Percentiles rank a stretch among this genome's conserved stretches.
phyloP scores from a whole-genome alignment of 2,888 invertebrate genomes.

The Leptogaster cylindrica region DNA sequence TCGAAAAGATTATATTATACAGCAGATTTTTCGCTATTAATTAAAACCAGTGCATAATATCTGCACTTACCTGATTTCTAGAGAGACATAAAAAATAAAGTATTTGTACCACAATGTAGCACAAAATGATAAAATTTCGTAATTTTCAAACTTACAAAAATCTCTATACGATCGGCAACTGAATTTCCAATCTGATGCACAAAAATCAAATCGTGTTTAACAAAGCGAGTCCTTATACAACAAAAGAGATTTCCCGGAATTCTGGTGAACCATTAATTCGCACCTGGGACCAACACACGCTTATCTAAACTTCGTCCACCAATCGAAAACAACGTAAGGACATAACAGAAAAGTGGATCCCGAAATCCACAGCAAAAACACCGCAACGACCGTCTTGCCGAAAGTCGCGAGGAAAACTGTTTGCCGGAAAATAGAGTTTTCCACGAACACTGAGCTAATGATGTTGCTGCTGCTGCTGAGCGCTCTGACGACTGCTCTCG shows the following conservation, averaged over 20 bases:
- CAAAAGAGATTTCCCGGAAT: background rate
- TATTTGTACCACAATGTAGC: no score
- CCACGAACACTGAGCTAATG: background rate
- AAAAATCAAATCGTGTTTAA: background rate
- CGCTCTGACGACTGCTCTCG: background rate
- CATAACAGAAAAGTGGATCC: background rate
- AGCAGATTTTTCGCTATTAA: no score
- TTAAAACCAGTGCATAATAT: no score
- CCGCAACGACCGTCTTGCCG: background rate
- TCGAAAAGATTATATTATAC: no score
- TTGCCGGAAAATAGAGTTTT: constrained; percentile 15
- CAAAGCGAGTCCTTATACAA: background rate
- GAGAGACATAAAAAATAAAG: no score
- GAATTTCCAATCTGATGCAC: background rate
- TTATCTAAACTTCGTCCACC: no score
- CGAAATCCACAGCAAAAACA: background rate
- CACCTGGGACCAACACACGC: no score
- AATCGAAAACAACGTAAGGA: background rate
- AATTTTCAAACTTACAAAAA: background rate
- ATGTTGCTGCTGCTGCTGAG: no score
- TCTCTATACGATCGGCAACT: background rate
- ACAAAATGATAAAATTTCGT: no score
- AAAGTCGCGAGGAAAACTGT: constrained; percentile 29
- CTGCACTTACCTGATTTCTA: no score
- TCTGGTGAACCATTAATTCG: no score